Conservation (phyloP, 2,888 invertebrate species). For the Scaptomyza reducta region DNA sequence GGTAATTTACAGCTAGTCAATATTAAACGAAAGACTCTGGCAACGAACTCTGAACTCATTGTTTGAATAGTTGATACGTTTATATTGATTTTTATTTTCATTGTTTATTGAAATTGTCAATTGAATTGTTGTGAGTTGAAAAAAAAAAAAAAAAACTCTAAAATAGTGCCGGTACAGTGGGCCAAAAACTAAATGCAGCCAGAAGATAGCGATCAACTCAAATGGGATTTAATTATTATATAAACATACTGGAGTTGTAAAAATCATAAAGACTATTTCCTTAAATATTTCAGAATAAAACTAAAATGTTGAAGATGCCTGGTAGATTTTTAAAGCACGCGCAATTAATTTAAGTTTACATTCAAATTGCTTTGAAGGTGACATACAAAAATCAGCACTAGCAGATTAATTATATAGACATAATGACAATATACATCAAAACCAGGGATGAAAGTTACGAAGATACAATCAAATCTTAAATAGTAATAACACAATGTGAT, state of each 20-base stretch:
- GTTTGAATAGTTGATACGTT: background rate
- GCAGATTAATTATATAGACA: background rate
- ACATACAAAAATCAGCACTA: slow-evolving; percentile 5
- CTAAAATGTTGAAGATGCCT: background rate
- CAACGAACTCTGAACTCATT: slow-evolving; percentile 60
- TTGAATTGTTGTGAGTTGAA: background rate
- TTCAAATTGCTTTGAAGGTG: slow-evolving; percentile 15
- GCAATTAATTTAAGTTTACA: slow-evolving; percentile 17
- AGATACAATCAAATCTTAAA: background rate
- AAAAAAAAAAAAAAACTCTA: slow-evolving; percentile 1
- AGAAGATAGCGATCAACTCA: too few species aligned
- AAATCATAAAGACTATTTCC: too few species aligned
- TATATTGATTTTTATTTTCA: slow-evolving; percentile 10
- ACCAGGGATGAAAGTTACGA: background rate
- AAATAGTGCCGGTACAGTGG: background rate
- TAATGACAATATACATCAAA: background rate
- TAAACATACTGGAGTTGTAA: too few species aligned
- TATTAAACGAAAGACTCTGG: slow-evolving; percentile 63
- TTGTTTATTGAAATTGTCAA: slow-evolving; percentile 1
- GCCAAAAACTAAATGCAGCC: background rate
- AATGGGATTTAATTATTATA: too few species aligned
- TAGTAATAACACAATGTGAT: background rate
- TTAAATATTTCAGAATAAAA: background rate
- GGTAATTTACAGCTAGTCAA: slow-evolving; percentile 17
- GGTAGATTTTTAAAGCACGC: slow-evolving; percentile 1